Base-by-base conservation (phyloP, 2,113 vertebrate genomes). In the Antigone vipio region DNA sequence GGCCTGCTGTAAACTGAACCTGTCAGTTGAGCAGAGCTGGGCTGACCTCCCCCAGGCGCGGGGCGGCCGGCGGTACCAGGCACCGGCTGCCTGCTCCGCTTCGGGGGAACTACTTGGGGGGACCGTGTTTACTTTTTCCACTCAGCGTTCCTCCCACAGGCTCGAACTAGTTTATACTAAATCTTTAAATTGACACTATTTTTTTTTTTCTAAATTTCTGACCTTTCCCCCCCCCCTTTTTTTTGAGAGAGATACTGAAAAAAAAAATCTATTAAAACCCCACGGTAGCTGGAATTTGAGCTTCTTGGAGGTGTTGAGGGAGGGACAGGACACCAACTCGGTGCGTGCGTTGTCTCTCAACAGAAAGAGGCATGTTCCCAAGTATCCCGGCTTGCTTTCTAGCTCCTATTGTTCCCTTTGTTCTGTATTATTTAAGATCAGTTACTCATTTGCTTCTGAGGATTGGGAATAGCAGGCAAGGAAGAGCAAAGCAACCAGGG, bases 1-100 rank as follows among this genome's bases (percentile, higher is more conserved):
- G 98, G 98, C 98, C 98, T 98, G 99, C 98, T 98, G 98, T 98
- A 98, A 99, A 98, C 98, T 97, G 98, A 99, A 98, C 98, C 99
- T 99, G 98, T 99, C 98, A 98, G 98, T 97, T 95, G 92, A 89
- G 97, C 99, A 98, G 98, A 98, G 98, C 98, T 98, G 96, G 55
- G 98, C 97, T 98, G 99, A 99, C 99, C 99, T 98, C 98, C 95
- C 91, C 91, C 58, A 86, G 85, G 93, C 89, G 55, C 53, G 88
- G 98, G 98, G 98, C 98, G 98, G 97, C 91, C 92, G 93, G 97
- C 95, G 93, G 99, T 99, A 98, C 99, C 99, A 99, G 99, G 98
- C 99, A 97, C 98, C 86, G 88, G 14, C 97, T 85, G 97, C 94
- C 68, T 90, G 95, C 96, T 96, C 91, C 4, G 92, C 97, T 97